Base-by-base conservation (phyloP, 2,113 vertebrate species). In the Pavo muticus region DNA sequence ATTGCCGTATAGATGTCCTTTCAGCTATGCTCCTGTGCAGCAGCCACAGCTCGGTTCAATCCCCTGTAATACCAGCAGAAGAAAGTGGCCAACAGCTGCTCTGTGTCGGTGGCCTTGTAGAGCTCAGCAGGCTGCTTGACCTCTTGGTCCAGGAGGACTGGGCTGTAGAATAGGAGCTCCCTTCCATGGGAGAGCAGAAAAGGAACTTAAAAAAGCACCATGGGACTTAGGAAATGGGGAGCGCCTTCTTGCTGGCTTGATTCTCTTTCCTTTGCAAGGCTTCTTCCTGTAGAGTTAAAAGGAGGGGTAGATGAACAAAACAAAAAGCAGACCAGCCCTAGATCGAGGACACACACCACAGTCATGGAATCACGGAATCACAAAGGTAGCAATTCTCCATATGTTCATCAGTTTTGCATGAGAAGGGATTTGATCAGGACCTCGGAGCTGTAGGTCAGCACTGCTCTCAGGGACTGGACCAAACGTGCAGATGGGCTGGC, bases 21-120 rank as follows among this genome's bases (percentile, higher is more conserved):
- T 90, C 90, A 90, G 90, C 75, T 67, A 29, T 60, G 85, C 47
- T 57, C 67, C 3, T 52, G 60, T 71, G 87, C 78, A 84, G 67
- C 67, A 93, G 63, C n/a, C 65, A 69, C 67, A 40, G 59, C 45
- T 91, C 74, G 23, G 56, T 57, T 90, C 90, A 84, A 14, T 14
- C 52, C 37, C 74, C 72, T 60, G 57, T 91, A 54, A 81, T 27
- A 69, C 54, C 63, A 59, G 45, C 52, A 78, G 45, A 77, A 84
- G 35, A 88, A 86, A 83, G 79, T 64, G 84, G 32, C 75, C 82
- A 63, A 23, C 25, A 70, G 35, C 10, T 39, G 1, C 60, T 59
- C 77, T 59, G 70, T 25, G 54, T 70, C 92, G 75, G 27, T 30
- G 52, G 52, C 35, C 77, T 19, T 40, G 42, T 61, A 85, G 75